Conservation (phyloP, 2,888 invertebrate species). For the Operophtera brumata region DNA sequence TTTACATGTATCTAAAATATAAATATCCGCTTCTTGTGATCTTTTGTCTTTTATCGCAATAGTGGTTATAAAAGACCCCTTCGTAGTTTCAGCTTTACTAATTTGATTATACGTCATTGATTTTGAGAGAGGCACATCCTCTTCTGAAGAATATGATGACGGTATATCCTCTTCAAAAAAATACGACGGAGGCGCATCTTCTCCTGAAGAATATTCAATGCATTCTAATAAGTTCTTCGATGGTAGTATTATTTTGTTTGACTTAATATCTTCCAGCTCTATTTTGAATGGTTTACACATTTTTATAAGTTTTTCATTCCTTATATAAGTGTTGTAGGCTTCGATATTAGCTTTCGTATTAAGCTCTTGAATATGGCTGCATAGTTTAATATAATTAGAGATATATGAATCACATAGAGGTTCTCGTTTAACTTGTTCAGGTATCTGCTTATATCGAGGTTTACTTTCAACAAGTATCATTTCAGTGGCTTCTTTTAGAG, state of each 20-base stretch:
- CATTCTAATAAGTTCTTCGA: background rate
- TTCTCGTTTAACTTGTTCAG: conserved; percentile 1
- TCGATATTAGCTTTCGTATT: conserved; percentile 15
- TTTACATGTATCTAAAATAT: conserved; percentile 2
- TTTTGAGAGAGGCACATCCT: background rate
- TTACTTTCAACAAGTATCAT: conserved; percentile 39
- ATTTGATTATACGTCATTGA: background rate
- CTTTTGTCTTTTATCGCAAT: conserved; percentile 10
- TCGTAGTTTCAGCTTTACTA: background rate
- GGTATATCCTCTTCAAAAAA: conserved; percentile 3
- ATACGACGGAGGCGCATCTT: background rate
- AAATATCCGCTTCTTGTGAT: conserved; percentile 13
- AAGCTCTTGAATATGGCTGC: conserved; percentile 5
- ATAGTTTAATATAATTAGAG: conserved; percentile 14
- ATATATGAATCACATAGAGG: background rate
- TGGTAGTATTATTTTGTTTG: background rate
- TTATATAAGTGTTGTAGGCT: background rate
- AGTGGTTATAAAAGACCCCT: background rate
- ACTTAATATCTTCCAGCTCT: conserved; percentile 16
- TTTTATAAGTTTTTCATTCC: conserved; percentile 11
- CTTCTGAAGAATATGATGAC: conserved; percentile 1
- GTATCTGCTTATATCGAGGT: conserved; percentile 22
- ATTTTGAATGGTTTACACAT: conserved; percentile 22
- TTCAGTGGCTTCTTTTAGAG: conserved; percentile 11
- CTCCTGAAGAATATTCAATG: background rate